phyloP scores from a whole-genome alignment of 1,140 invertebrate genomes.

The Monomorium pharaonis region DNA sequence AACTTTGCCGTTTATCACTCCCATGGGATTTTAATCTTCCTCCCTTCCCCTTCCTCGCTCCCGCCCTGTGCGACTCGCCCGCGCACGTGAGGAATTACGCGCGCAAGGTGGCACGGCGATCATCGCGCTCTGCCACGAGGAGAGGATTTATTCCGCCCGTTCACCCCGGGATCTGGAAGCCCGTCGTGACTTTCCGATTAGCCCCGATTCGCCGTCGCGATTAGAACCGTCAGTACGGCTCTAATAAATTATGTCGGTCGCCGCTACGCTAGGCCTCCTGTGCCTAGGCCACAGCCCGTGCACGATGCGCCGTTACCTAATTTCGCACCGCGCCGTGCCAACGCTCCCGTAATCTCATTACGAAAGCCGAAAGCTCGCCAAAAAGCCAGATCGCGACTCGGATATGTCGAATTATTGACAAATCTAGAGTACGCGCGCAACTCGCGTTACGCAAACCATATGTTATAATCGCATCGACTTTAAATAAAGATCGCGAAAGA shows the following conservation, averaged over 20 bases:
- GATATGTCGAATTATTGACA: slow-evolving; percentile 63
- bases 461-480: slow-evolving; percentile 37
- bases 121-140: slow-evolving; percentile 22
- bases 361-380: slow-evolving; percentile 19
- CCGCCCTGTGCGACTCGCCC: slow-evolving; percentile 48
- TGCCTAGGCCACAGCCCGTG: too few relatives aligned
- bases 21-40: slow-evolving; percentile 44
- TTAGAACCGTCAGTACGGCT: background rate
- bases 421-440: slow-evolving; percentile 39
- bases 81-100: slow-evolving; percentile 46
- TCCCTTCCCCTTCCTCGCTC: too few relatives aligned
- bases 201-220: slow-evolving; percentile 6
- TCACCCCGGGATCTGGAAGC: background rate
- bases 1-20: slow-evolving; percentile 49
- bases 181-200: slow-evolving; percentile 7
- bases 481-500: slow-evolving; percentile 67
- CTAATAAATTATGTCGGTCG: background rate
- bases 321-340: slow-evolving; percentile 12
- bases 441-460: slow-evolving; percentile 31
- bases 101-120: slow-evolving; percentile 38
- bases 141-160: slow-evolving; percentile 16
- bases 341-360: slow-evolving; percentile 45
- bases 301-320: slow-evolving; percentile 9
- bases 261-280: too few relatives aligned
- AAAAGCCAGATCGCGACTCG: slow-evolving; percentile 58